These are phyloP conservation scores for Lasioglossum morio DNA, from an alignment of 2,888 invertebrate species.

Conservation along the genomic window DNA sequence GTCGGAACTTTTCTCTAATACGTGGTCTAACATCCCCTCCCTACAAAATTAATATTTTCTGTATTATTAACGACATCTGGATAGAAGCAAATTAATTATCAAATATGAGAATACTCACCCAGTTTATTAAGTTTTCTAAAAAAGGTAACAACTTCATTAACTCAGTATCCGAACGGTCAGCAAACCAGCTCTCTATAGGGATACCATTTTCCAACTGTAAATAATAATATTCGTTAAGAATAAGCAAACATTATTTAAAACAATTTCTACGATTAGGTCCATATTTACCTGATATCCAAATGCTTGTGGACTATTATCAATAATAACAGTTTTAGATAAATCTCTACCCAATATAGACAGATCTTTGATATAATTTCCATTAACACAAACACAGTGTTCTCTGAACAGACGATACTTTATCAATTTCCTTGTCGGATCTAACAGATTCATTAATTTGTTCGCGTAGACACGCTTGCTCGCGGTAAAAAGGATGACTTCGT, in stretches of 20 bases:
- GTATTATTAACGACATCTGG: background rate
- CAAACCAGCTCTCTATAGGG: constrained; percentile 99
- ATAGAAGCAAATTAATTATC: constrained; percentile 12
- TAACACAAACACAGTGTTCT: constrained; percentile 97
- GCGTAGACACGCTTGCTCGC: constrained; percentile 98
- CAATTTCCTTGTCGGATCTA: constrained; percentile 95
- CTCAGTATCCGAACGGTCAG: constrained; percentile 95
- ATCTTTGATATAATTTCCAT: constrained; percentile 98
- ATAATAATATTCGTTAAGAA: constrained; percentile 60
- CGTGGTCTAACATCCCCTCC: constrained; percentile 97
- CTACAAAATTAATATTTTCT: constrained; percentile 85
- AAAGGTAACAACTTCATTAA: constrained; percentile 96
- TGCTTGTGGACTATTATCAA: constrained; percentile 96
- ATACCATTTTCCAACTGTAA: constrained; percentile 96
- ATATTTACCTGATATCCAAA: constrained; percentile 93
- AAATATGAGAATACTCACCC: constrained; percentile 86
- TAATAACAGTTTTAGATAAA: constrained; percentile 93
- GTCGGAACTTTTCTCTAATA: constrained; percentile 95
- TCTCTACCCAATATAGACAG: constrained; percentile 96
- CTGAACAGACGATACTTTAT: constrained; percentile 97
- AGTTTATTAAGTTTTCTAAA: constrained; percentile 92
- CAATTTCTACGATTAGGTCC: background rate
- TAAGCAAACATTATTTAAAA: constrained; percentile 23
- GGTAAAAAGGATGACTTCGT: constrained; percentile 97
- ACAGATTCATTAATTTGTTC: constrained; percentile 94